Percentiles rank a stretch among this genome's conserved stretches.
Evolutionary conservation across 1,140 invertebrate genomes (phyloP).

Genomic region (Drosophila repleta): DNA sequence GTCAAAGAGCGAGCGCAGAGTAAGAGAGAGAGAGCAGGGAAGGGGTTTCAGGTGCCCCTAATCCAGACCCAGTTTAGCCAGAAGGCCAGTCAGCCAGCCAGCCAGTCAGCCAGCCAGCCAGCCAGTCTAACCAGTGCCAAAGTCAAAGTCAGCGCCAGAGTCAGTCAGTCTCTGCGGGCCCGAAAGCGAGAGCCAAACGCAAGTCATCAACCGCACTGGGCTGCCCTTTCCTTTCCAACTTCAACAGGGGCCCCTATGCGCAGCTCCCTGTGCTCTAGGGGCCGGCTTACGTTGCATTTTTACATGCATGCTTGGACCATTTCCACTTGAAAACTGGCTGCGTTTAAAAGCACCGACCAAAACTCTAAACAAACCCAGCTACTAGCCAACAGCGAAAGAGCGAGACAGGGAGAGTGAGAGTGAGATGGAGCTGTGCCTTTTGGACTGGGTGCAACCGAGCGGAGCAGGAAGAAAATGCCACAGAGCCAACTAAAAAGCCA

Average conservation of each 20-base stretch:
- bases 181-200: conserved; percentile 61
- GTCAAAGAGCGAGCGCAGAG: neutral
- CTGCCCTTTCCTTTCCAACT: conserved; percentile 20
- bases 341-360: conserved; percentile 70
- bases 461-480: conserved; percentile 75
- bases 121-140: conserved; percentile 65
- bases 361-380: conserved; percentile 74
- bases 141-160: conserved; percentile 48
- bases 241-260: conserved; percentile 2
- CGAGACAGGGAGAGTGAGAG: neutral
- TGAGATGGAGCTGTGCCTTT: conserved; percentile 35
- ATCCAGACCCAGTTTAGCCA: conserved; percentile 34
- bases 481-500: conserved; percentile 66
- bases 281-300: conserved; percentile 77
- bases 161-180: conserved; percentile 67
- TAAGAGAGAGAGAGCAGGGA: neutral
- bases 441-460: conserved; percentile 62
- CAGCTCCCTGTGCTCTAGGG: conserved; percentile 25
- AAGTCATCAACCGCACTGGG: conserved; percentile 73
- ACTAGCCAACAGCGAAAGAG: conserved; percentile 50
- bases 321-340: conserved; percentile 46
- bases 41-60: neutral
- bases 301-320: conserved; percentile 74
- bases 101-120: conserved; percentile 64
- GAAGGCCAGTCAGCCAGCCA: conserved; percentile 62